phyloP scores from a whole-genome alignment of 2,888 invertebrate genomes.

The Pterobdella sp. region DNA sequence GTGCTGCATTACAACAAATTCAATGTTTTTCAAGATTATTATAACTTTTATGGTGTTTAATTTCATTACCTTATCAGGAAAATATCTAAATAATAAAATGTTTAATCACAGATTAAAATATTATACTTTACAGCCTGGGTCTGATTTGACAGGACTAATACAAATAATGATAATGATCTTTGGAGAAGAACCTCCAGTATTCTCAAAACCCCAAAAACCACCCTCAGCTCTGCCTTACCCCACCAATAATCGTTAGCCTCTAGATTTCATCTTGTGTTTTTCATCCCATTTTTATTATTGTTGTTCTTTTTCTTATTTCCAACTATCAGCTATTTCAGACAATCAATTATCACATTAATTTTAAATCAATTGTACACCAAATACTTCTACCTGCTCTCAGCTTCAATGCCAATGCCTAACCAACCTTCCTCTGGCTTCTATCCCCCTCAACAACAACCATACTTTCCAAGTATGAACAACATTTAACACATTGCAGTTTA shows the following conservation, averaged over 20 bases:
- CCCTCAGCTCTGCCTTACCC: conserved; percentile 34
- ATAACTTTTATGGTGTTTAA: no score
- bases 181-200: conserved; percentile 88
- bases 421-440: conserved; percentile 10
- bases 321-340: not conserved
- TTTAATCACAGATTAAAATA: not conserved
- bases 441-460: conserved; percentile 29
- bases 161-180: conserved; percentile 81
- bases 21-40: no score
- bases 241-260: not conserved
- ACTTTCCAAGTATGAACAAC: conserved; percentile 10
- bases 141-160: conserved; percentile 78
- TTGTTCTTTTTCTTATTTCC: not conserved
- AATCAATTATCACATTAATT: not conserved
- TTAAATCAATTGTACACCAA: not conserved
- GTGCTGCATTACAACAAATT: no score
- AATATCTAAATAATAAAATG: not conserved
- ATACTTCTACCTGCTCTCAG: not conserved
- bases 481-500: no score
- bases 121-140: conserved; percentile 58
- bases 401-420: conserved; percentile 9
- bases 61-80: no score
- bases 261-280: not conserved
- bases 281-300: not conserved
- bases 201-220: conserved; percentile 42